Conservation (phyloP, 2,888 invertebrate species). For the Chouioia cunea region DNA sequence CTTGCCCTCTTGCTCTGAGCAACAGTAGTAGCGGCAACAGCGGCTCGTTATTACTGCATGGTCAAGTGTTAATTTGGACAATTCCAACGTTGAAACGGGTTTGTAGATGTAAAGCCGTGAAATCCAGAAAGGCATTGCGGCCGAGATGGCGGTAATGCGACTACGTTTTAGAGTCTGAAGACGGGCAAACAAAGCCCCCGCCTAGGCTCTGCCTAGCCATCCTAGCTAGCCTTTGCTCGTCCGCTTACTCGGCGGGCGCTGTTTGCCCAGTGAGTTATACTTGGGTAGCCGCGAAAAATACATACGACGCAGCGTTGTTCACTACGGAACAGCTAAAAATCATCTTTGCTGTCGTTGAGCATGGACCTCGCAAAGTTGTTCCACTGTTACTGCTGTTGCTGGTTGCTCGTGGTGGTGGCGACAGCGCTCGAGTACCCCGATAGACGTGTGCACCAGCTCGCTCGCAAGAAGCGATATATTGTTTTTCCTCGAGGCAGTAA, state of each 20-base stretch:
- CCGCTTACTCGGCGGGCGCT: not conserved
- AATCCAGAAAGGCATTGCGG: not conserved
- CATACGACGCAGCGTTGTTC: too few species aligned
- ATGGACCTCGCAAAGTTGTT: slow-evolving; percentile 6
- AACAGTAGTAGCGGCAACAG: too few species aligned
- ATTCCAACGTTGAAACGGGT: too few species aligned
- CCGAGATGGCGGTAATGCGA: too few species aligned
- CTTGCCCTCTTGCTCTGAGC: too few species aligned
- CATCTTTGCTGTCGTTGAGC: not conserved
- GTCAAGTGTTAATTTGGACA: too few species aligned
- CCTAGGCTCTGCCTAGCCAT: not conserved
- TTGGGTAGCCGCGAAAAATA: not conserved
- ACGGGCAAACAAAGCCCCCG: slow-evolving; percentile 6
- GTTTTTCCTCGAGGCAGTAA: slow-evolving; percentile 76
- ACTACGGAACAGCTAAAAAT: too few species aligned
- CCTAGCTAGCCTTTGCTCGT: not conserved
- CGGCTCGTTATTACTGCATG: too few species aligned
- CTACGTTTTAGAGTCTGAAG: not conserved
- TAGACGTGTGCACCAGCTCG: slow-evolving; percentile 55
- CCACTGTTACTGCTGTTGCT: slow-evolving; percentile 9
- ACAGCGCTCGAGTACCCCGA: not conserved
- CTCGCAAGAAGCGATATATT: slow-evolving; percentile 71
- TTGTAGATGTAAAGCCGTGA: not conserved
- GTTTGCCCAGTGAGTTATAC: slow-evolving; percentile 39
- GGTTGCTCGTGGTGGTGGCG: slow-evolving; percentile 1